Evolutionary conservation across 1,140 invertebrate genomes (phyloP).

Genomic region (Periplaneta americana): DNA sequence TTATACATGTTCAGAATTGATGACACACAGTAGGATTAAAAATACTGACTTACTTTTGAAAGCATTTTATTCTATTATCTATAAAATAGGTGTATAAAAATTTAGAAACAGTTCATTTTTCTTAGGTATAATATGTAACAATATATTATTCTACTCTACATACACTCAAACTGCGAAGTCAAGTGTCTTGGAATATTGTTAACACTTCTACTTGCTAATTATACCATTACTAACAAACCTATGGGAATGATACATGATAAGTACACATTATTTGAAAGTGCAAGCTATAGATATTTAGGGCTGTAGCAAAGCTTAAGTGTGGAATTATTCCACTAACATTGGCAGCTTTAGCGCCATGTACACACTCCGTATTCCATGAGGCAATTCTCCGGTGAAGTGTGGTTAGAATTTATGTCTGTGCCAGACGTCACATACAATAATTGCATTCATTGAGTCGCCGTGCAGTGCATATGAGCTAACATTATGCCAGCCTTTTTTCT

Average conservation of each 20-base stretch:
- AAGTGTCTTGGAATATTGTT: neutral
- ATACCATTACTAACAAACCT: neutral
- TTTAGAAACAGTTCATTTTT: neutral
- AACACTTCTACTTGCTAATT: neutral
- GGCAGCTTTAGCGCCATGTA: neutral
- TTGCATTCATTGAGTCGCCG: too few relatives aligned
- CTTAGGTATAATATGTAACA: neutral
- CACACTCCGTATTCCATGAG: neutral
- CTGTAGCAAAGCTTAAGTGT: neutral
- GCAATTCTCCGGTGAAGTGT: neutral
- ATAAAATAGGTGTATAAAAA: neutral
- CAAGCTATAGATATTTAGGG: neutral
- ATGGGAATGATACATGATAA: neutral
- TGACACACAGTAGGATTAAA: too few relatives aligned
- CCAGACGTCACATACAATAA: too few relatives aligned
- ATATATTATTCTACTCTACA: neutral
- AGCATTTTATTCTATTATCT: neutral
- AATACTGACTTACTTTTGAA: neutral
- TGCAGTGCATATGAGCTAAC: too few relatives aligned
- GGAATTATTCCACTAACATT: neutral
- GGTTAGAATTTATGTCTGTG: too few relatives aligned
- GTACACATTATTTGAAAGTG: neutral
- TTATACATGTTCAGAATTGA: too few relatives aligned
- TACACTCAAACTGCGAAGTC: too few relatives aligned
- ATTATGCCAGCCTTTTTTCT: too few relatives aligned